These are phyloP conservation scores for Gallinago undulata DNA, from an alignment of 2,113 vertebrate genomes.

Conservation along the genomic window DNA sequence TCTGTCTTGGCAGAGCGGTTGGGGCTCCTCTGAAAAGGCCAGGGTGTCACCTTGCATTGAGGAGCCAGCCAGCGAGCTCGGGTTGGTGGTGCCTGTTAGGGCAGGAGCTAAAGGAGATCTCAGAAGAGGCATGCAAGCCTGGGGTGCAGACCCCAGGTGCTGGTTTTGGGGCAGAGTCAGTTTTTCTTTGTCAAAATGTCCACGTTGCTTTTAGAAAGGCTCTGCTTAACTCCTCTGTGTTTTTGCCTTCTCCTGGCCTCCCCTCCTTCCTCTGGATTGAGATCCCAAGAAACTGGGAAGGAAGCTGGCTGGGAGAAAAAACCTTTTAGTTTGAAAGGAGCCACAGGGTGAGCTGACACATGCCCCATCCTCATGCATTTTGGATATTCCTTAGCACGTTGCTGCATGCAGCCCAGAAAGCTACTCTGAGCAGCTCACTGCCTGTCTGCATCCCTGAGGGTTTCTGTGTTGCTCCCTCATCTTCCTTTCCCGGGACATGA, in stretches of 20 bases:
- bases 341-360: background rate
- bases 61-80: background rate
- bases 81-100: background rate
- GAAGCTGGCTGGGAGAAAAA: background rate
- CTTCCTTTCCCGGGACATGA: background rate
- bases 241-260: background rate
- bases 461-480: background rate
- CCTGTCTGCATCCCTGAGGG: rapidly evolving
- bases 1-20: rapidly evolving
- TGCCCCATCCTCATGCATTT: rapidly evolving
- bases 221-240: background rate
- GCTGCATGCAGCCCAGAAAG: rapidly evolving
- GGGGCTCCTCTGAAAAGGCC: background rate
- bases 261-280: background rate
- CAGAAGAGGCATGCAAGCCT: rapidly evolving
- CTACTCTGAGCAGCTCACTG: background rate
- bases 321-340: background rate
- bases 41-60: background rate
- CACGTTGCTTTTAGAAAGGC: background rate
- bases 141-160: rapidly evolving
- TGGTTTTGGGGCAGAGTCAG: background rate
- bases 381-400: background rate
- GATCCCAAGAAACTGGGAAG: background rate
- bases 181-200: background rate
- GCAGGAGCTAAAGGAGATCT: background rate